These are phyloP conservation scores for Sigmodon hispidus DNA, from an alignment of 2,113 vertebrate genomes.

Conservation along the genomic window DNA sequence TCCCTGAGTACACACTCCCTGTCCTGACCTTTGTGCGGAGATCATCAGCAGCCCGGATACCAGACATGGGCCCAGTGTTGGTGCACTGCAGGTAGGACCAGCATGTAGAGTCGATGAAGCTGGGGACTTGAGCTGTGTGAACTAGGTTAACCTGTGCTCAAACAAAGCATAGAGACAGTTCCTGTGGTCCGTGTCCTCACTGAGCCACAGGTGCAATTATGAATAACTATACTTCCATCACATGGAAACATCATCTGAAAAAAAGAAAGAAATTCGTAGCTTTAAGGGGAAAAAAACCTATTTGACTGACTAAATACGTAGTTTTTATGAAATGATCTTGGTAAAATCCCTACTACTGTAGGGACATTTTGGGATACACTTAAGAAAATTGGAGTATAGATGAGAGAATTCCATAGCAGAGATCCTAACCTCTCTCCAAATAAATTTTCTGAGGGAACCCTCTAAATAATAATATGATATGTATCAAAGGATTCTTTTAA, in stretches of 20 bases:
- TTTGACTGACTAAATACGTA: neutral
- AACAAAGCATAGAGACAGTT: too few relatives aligned
- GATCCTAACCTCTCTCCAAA: neutral
- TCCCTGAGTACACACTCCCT: slow-evolving; percentile 96
- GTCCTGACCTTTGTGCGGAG: slow-evolving; percentile 98
- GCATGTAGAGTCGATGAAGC: accelerated
- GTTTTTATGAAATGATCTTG: slow-evolving; percentile 15
- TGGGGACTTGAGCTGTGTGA: neutral
- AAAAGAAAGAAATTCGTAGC: neutral
- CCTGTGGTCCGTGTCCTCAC: neutral
- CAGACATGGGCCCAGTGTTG: slow-evolving; percentile 94
- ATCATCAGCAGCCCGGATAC: slow-evolving; percentile 91
- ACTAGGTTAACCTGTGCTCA: neutral
- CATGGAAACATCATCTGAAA: neutral
- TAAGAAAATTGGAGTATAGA: neutral
- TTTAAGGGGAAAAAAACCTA: neutral
- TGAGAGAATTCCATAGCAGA: neutral
- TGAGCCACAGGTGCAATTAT: neutral
- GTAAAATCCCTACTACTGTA: neutral
- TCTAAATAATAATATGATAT: neutral
- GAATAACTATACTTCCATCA: neutral
- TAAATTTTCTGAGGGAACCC: neutral
- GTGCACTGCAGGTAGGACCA: slow-evolving; percentile 96
- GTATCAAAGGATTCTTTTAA: neutral
- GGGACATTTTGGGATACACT: neutral